Evolutionary conservation across 2,888 invertebrate genomes (phyloP), one percentile per base, ranked within the genome.

Genomic region (Eledona agricola): DNA sequence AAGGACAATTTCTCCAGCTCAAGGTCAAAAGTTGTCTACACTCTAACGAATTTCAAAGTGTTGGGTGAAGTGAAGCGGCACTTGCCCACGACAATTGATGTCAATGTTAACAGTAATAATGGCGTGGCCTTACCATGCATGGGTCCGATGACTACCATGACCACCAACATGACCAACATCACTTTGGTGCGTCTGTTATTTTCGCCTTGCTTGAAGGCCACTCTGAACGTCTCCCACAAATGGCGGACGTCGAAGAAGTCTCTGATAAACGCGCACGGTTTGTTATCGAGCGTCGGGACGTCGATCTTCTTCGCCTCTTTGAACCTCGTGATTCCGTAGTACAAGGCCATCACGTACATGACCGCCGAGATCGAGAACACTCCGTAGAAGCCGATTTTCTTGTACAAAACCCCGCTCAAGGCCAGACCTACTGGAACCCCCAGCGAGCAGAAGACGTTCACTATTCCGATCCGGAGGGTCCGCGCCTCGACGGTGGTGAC

Each of bases 361-460:
- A 82, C 80, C 0, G 89, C 87, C 62, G 90, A 89, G 52, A 90
- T 83, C 2, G 87, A 83, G 70, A 91, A 92, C 6, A 91, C 88
- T 28, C 92, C 91, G 67, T 91, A 91, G 68, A 91, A 86, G 0
- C 90, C 90, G 50, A 90, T 87, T 74, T 88, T 81, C 37, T 83
- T 80, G 66, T 87, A 85, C 7, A 94, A 78, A 42, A 93, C 83
- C 0, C 94, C 95, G 69, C 93, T 93, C 2, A 92, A 78, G 2
- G 93, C 91, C 67, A 92, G 87, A n/a, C 95, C 95, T 4, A 94
- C 83, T 0, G 94, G 93, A 46, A 93, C 88, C 12, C 94, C 93
- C 31, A 94, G 78, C 1, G 93, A 93, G 63, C 92, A 87, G 75
- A 93, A 93, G 3, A 93, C 83, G 77, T 95, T 95, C 58, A 93